phyloP scores from a whole-genome alignment of 2,113 vertebrate species.

The Seriola aureovittata region DNA sequence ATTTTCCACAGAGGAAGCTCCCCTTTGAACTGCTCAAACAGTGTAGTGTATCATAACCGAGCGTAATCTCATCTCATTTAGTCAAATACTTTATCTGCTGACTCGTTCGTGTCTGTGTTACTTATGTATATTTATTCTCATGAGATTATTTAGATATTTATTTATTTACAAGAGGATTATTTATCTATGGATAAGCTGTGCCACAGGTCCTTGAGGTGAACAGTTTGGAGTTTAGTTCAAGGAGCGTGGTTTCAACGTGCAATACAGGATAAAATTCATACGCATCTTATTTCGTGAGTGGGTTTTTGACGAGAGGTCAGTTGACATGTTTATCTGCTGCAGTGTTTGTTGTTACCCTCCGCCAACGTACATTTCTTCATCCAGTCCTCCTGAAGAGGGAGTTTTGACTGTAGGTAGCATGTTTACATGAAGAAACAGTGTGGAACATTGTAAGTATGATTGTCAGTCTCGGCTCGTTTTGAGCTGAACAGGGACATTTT shows the following conservation, averaged over 20 bases:
- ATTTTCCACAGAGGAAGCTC: constrained; percentile 53
- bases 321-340: constrained; percentile 34
- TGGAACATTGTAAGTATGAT: constrained; percentile 54
- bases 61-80: constrained; percentile 14
- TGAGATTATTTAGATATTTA: constrained; percentile 42
- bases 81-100: background rate
- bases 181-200: constrained; percentile 50
- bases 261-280: constrained; percentile 53
- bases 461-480: constrained; percentile 38
- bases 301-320: constrained; percentile 17
- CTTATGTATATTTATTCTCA: constrained; percentile 31
- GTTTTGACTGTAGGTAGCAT: constrained; percentile 73
- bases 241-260: constrained; percentile 63
- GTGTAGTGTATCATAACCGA: constrained; percentile 7
- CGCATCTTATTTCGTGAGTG: constrained; percentile 5
- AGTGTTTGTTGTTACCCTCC: constrained; percentile 58
- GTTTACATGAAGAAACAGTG: constrained; percentile 76
- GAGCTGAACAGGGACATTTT: background rate
- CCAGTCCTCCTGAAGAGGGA: constrained; percentile 44
- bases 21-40: constrained; percentile 28
- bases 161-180: constrained; percentile 64
- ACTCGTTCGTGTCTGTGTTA: constrained; percentile 18
- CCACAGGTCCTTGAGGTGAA: constrained; percentile 32
- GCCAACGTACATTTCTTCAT: constrained; percentile 44
- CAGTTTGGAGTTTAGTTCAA: constrained; percentile 34